Conservation (phyloP, 2,113 vertebrate species). For the Ciconia boyciana region DNA sequence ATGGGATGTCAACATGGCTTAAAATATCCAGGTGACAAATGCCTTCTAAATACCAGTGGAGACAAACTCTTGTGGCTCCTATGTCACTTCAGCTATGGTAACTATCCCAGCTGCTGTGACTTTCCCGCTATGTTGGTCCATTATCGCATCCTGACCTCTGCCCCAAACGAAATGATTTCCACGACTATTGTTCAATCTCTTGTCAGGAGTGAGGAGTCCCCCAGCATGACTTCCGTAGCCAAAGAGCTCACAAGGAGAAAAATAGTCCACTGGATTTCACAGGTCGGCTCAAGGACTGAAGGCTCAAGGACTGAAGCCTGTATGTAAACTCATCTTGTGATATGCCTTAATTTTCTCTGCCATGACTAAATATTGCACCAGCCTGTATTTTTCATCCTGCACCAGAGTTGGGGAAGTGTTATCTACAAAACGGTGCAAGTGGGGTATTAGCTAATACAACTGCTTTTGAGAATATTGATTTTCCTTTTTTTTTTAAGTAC, state of each 20-base stretch:
- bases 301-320: neutral
- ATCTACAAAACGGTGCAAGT: neutral
- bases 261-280: neutral
- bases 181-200: neutral
- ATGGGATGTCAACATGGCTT: neutral
- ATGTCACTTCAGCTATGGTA: neutral
- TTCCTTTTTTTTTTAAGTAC: neutral
- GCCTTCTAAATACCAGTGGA: neutral
- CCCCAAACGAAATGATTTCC: neutral
- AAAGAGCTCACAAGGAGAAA: neutral
- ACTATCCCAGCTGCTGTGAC: neutral
- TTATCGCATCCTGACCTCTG: neutral
- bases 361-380: neutral
- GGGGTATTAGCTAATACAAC: neutral
- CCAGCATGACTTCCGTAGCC: neutral
- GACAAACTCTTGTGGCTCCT: neutral
- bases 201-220: neutral
- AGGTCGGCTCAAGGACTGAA: neutral
- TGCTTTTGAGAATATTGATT: neutral
- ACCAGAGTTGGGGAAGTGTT: neutral
- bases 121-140: neutral
- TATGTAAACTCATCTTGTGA: neutral
- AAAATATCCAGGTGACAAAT: neutral
- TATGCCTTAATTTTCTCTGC: neutral
- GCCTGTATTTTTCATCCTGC: neutral